Conservation (phyloP, 53 echinoderm and acorn worm genomes). For the Patiria pectinifera region DNA sequence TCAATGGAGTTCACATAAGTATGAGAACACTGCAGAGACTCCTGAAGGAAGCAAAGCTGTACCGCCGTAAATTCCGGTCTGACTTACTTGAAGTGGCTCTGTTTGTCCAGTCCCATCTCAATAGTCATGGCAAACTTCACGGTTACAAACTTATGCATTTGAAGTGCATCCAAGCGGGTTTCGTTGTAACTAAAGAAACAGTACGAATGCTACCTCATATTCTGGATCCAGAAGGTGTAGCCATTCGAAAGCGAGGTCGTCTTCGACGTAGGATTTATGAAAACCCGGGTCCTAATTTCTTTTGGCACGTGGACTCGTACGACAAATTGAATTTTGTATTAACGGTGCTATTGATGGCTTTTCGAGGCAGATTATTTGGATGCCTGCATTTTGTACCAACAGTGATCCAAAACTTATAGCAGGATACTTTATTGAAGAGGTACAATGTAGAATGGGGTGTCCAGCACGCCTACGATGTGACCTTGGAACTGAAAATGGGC, state of each 20-base stretch:
- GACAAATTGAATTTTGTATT: slow-evolving; percentile 70
- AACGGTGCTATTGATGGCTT: slow-evolving; percentile 57
- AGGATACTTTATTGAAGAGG: no score
- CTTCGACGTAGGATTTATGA: slow-evolving; percentile 52
- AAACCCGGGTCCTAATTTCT: slow-evolving; percentile 60
- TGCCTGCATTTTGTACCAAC: no score
- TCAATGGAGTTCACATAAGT: no score
- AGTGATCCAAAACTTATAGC: no score
- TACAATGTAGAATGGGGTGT: no score
- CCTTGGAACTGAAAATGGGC: no score
- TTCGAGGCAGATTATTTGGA: no score
- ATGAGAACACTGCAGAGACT: slow-evolving; percentile 29
- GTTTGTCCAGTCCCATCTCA: slow-evolving; percentile 56
- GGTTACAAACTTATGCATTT: slow-evolving; percentile 75
- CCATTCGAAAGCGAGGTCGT: slow-evolving; percentile 46
- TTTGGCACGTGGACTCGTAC: slow-evolving; percentile 66
- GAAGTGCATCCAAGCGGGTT: slow-evolving; percentile 52
- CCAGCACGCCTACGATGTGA: no score
- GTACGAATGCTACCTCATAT: slow-evolving; percentile 49
- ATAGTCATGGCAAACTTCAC: slow-evolving; percentile 58
- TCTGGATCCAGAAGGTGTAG: slow-evolving; percentile 64
- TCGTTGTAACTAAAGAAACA: slow-evolving; percentile 64
- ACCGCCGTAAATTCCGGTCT: slow-evolving; percentile 55
- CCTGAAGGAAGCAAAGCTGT: slow-evolving; percentile 36
- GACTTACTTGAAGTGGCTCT: slow-evolving; percentile 51